A percentile compares a stretch with the other conserved stretches of the same genome.
These are phyloP conservation scores for Cladopsammia gracilis DNA, from an alignment of 64 coral and sea anemone genomes.

Conservation along the genomic window DNA sequence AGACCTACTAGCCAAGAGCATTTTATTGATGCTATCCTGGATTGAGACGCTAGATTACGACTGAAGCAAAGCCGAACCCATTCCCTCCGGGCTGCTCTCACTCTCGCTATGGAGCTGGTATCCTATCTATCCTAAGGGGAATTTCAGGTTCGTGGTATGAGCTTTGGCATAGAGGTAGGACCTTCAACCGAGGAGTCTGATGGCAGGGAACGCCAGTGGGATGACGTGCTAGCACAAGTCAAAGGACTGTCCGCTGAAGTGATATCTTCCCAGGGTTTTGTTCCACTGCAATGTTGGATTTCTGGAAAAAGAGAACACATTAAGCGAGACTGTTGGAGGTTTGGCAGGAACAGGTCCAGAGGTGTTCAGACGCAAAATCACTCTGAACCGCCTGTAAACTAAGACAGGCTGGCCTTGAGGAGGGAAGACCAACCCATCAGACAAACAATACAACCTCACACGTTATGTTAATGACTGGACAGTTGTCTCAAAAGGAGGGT, in stretches of 20 bases:
- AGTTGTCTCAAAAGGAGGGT: background rate
- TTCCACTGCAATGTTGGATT: background rate
- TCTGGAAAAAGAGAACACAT: conserved; percentile 40
- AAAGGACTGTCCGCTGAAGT: background rate
- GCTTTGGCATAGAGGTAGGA: background rate
- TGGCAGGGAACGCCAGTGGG: background rate
- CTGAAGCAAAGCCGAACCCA: conserved; percentile 7
- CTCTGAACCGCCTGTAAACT: conserved; percentile 1
- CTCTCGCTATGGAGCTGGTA: no score
- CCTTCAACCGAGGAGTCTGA: background rate
- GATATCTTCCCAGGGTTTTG: background rate
- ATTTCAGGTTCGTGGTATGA: background rate
- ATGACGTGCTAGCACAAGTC: background rate
- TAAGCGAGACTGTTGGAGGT: background rate
- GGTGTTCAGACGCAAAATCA: background rate
- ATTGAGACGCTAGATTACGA: no score
- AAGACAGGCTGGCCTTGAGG: background rate
- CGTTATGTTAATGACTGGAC: background rate
- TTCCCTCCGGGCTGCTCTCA: conserved; percentile 35
- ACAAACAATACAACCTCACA: background rate
- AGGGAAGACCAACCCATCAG: background rate
- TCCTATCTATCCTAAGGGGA: background rate
- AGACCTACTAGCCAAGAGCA: conserved; percentile 35
- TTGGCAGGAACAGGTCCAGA: background rate
- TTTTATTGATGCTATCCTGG: conserved; percentile 62